Conservation (phyloP, 2,113 vertebrate species). For the Nannospalax galili region DNA sequence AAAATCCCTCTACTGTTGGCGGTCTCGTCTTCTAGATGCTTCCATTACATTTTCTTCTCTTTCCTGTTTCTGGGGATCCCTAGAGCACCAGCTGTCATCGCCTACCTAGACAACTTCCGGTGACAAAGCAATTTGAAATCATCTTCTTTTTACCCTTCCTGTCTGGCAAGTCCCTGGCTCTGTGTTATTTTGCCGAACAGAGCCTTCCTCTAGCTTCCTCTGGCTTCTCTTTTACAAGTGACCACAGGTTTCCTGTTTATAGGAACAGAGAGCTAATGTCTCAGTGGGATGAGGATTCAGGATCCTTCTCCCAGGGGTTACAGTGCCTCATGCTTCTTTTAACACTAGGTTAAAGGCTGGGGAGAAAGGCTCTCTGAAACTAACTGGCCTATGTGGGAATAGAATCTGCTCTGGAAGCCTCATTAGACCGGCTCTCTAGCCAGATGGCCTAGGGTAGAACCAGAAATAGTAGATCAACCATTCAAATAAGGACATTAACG, state of each 20-base stretch:
- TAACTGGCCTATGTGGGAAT: neutral
- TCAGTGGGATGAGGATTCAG: neutral
- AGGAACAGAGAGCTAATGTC: neutral
- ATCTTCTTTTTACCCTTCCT: neutral
- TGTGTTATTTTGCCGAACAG: neutral
- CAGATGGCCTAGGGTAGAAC: neutral
- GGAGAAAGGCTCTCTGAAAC: conserved; percentile 32
- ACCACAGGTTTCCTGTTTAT: neutral
- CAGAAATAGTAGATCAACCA: conserved; percentile 28
- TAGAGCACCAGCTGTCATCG: neutral
- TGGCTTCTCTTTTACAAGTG: neutral
- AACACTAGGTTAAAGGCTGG: neutral
- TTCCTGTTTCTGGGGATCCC: neutral
- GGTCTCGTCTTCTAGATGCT: neutral
- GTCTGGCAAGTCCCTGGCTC: neutral
- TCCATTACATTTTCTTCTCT: neutral
- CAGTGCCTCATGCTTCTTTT: neutral
- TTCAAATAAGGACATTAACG: conserved; percentile 58
- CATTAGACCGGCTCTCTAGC: neutral
- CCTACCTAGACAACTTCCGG: neutral
- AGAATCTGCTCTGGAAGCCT: conserved; percentile 12
- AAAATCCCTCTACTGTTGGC: neutral
- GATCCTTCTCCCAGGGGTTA: neutral
- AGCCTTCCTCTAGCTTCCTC: neutral
- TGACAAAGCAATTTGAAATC: neutral